phyloP scores from a whole-genome alignment of 1,140 invertebrate species.

The Branchinecta lynchi region DNA sequence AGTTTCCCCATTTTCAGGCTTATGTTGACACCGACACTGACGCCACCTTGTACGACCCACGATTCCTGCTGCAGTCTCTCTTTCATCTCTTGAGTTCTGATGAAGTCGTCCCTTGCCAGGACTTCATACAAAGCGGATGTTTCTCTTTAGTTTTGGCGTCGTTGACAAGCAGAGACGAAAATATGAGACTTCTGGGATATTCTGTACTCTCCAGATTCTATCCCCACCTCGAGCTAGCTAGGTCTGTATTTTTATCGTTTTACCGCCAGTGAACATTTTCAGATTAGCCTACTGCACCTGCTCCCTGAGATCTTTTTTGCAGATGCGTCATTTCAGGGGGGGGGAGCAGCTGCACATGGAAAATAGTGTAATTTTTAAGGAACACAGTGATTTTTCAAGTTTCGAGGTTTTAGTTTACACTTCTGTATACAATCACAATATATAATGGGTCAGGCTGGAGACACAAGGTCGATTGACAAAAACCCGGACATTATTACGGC shows the following conservation, averaged over 20 bases:
- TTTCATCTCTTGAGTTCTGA: neutral
- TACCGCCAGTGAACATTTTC: too few species aligned
- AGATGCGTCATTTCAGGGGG: too few species aligned
- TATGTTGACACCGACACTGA: neutral
- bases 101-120: neutral
- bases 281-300: too few species aligned
- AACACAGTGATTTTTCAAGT: too few species aligned
- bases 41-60: neutral
- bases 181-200: neutral
- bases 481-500: too few species aligned
- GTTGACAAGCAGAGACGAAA: neutral
- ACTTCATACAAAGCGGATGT: neutral
- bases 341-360: too few species aligned
- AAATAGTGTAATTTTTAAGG: too few species aligned
- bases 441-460: too few species aligned
- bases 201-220: neutral
- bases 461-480: too few species aligned
- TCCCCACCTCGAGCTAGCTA: neutral
- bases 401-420: too few species aligned
- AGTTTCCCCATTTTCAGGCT: neutral
- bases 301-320: too few species aligned
- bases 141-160: neutral
- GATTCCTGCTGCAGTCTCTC: neutral
- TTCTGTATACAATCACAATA: too few species aligned
- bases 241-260: neutral